A percentile compares a stretch with the other conserved stretches of the same genome.
phyloP scores from a whole-genome alignment of 2,113 vertebrate species.

The Cololabis saira region DNA sequence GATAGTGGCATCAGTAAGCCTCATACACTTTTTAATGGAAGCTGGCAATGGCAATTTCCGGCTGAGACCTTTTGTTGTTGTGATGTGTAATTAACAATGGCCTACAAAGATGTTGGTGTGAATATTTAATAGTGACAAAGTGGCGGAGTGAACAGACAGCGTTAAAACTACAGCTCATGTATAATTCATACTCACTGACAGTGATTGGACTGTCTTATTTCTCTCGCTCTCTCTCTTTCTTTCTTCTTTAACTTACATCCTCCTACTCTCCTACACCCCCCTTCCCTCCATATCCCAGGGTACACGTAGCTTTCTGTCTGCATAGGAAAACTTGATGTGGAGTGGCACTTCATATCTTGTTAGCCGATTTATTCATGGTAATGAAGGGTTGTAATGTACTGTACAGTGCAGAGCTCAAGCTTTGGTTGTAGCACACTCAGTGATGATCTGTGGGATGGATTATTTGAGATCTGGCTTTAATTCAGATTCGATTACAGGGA shows the following conservation, averaged over 20 bases:
- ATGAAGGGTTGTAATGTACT: slow-evolving; percentile 64
- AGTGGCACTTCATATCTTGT: slow-evolving; percentile 66
- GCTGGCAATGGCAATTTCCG: slow-evolving; percentile 69
- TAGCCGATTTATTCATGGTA: slow-evolving; percentile 64
- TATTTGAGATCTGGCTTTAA: slow-evolving; percentile 52
- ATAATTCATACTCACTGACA: slow-evolving; percentile 85
- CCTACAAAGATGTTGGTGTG: slow-evolving; percentile 83
- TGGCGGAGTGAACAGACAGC: slow-evolving; percentile 66
- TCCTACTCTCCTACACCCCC: slow-evolving; percentile 40
- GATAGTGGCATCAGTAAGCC: slow-evolving; percentile 56
- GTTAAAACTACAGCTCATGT: slow-evolving; percentile 82
- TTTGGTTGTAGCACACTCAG: slow-evolving; percentile 51
- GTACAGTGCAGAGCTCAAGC: slow-evolving; percentile 19
- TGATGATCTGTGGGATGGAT: slow-evolving; percentile 54
- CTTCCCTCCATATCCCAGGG: slow-evolving; percentile 38
- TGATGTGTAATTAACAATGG: slow-evolving; percentile 83
- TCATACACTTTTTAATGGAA: slow-evolving; percentile 71
- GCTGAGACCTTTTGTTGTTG: slow-evolving; percentile 77
- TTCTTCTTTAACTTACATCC: slow-evolving; percentile 50
- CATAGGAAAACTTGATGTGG: slow-evolving; percentile 48
- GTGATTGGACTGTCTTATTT: slow-evolving; percentile 61
- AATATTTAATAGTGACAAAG: slow-evolving; percentile 86
- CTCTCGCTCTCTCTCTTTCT: slow-evolving; percentile 13
- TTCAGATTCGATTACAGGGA: slow-evolving; percentile 58
- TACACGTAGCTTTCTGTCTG: slow-evolving; percentile 34